Evolutionary conservation across 2,888 invertebrate species (phyloP).

Genomic region (Phanerotoma sp.): DNA sequence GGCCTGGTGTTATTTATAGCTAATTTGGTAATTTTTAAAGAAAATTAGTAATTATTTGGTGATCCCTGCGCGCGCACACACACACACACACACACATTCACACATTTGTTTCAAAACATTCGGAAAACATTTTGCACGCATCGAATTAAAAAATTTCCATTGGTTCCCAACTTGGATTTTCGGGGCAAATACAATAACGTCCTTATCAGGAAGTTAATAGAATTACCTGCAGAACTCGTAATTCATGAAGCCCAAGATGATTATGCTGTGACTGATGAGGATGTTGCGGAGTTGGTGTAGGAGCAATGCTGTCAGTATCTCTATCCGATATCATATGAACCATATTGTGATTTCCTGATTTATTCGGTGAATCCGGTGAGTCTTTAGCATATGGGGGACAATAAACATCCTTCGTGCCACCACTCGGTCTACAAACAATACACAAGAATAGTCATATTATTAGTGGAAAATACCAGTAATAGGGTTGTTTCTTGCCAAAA

Average conservation of each 20-base stretch:
- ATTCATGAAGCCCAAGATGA: slow-evolving; percentile 66
- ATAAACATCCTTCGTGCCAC: slow-evolving; percentile 52
- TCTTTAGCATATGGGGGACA: slow-evolving; percentile 46
- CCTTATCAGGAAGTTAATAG: too few relatives aligned
- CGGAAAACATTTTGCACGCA: too few relatives aligned
- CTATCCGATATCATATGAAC: slow-evolving; percentile 61
- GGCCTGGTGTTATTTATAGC: too few relatives aligned
- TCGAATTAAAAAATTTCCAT: too few relatives aligned
- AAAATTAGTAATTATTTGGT: slow-evolving; percentile 19
- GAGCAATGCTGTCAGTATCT: slow-evolving; percentile 60
- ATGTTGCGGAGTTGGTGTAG: slow-evolving; percentile 53
- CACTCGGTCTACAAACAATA: slow-evolving; percentile 47
- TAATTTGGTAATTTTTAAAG: too few relatives aligned
- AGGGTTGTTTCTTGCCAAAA: too few relatives aligned
- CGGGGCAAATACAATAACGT: too few relatives aligned
- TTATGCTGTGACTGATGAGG: slow-evolving; percentile 61
- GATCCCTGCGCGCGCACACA: too few relatives aligned
- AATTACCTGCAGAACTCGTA: slow-evolving; percentile 63
- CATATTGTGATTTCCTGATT: slow-evolving; percentile 48
- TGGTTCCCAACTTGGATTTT: too few relatives aligned
- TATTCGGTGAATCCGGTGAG: slow-evolving; percentile 41
- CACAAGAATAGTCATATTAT: background rate
- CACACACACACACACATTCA: too few relatives aligned
- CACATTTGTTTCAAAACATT: too few relatives aligned
- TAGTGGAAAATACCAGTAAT: too few relatives aligned